A percentile compares a stretch with the other conserved stretches of the same genome.
phyloP scores from a whole-genome alignment of 2,797 vertebrate species.

The Presbytis comata region DNA sequence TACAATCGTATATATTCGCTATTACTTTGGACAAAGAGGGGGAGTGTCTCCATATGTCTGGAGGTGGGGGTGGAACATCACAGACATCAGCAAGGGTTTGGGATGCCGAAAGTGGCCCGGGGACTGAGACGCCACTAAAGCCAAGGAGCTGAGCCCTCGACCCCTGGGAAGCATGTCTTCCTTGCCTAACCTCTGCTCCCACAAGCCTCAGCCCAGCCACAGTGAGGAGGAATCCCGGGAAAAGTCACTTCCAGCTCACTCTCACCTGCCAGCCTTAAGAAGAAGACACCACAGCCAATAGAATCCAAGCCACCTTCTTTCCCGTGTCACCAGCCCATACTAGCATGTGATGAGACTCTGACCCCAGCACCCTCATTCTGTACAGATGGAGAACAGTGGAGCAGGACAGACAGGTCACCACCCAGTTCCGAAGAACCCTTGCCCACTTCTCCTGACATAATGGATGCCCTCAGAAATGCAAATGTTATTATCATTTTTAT shows the following conservation, averaged over 20 bases:
- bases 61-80: neutral
- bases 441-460: neutral
- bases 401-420: neutral
- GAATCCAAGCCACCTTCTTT: neutral
- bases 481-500: neutral
- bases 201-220: accelerated
- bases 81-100: neutral
- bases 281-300: neutral
- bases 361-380: neutral
- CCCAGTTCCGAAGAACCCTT: neutral
- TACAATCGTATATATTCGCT: neutral
- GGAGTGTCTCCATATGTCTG: neutral
- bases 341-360: neutral
- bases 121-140: too few relatives aligned
- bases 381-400: too few relatives aligned
- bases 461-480: neutral
- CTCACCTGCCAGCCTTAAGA: neutral
- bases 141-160: neutral
- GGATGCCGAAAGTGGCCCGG: too few relatives aligned
- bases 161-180: neutral
- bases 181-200: neutral
- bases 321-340: accelerated
- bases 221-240: too few relatives aligned
- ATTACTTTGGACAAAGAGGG: neutral
- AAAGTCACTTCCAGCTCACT: neutral